Conservation (phyloP, 2,888 invertebrate genomes). For the Drosophila seclusa region DNA sequence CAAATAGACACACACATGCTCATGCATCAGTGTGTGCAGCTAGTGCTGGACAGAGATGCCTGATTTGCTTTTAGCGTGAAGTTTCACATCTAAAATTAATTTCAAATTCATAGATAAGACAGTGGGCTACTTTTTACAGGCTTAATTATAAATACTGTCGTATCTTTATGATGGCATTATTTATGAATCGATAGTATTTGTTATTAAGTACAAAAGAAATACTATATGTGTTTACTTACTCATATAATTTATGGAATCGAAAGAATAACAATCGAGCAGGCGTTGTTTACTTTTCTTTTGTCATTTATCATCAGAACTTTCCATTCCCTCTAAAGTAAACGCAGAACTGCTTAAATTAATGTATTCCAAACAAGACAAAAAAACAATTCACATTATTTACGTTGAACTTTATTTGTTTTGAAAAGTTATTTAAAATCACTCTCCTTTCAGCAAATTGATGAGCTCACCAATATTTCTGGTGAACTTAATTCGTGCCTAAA, state of each 20-base stretch:
- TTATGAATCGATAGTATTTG: no score
- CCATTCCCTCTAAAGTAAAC: background rate
- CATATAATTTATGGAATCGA: background rate
- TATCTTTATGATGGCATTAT: background rate
- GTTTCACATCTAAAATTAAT: slow-evolving; percentile 13
- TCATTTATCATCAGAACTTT: background rate
- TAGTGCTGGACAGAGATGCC: slow-evolving; percentile 25
- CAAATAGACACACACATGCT: background rate
- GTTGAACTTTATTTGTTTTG: slow-evolving; percentile 6
- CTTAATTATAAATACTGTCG: background rate
- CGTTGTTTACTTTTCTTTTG: background rate
- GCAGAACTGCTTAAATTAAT: background rate
- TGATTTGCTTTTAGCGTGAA: slow-evolving; percentile 19
- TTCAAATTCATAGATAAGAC: slow-evolving; percentile 1
- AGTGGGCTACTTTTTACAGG: background rate
- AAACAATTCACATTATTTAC: background rate
- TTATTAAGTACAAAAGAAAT: no score
- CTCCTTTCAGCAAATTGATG: slow-evolving; percentile 3
- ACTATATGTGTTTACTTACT: no score
- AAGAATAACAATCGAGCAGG: background rate
- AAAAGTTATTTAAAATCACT: slow-evolving; percentile 13
- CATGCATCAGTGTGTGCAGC: slow-evolving; percentile 2
- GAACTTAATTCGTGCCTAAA: slow-evolving; percentile 27
- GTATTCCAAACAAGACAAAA: background rate
- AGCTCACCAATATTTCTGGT: slow-evolving; percentile 3